Evolutionary conservation across 1,140 invertebrate genomes (phyloP).

Genomic region (Drosophila mojavensis): DNA sequence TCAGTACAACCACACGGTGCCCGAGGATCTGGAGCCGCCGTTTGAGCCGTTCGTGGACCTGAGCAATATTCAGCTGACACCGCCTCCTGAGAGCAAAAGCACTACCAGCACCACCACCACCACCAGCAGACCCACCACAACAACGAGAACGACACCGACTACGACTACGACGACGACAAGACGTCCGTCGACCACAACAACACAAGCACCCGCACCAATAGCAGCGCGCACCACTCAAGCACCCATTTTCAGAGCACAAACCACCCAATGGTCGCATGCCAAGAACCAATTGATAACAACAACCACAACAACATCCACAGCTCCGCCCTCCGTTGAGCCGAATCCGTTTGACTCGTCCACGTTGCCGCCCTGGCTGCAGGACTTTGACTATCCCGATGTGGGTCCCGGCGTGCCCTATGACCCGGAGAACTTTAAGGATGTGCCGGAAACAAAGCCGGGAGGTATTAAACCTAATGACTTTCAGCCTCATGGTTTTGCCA

Average conservation of each 20-base stretch:
- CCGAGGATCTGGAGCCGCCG: slow-evolving; percentile 68
- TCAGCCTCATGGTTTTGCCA: slow-evolving; percentile 49
- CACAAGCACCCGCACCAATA: slow-evolving; percentile 27
- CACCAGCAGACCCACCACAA: slow-evolving; percentile 36
- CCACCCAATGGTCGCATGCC: slow-evolving; percentile 37
- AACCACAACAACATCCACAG: slow-evolving; percentile 50
- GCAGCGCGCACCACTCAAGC: slow-evolving; percentile 48
- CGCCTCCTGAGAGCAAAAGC: slow-evolving; percentile 37
- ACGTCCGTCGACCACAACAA: slow-evolving; percentile 39
- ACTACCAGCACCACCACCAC: slow-evolving; percentile 39
- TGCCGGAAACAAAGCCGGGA: slow-evolving; percentile 14
- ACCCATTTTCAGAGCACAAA: slow-evolving; percentile 63
- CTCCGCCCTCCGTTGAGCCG: slow-evolving; percentile 43
- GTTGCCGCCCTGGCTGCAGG: slow-evolving; percentile 72
- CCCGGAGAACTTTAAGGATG: slow-evolving; percentile 63
- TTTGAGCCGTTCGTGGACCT: slow-evolving; percentile 74
- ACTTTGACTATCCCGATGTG: slow-evolving; percentile 82
- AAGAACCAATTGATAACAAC: slow-evolving; percentile 50
- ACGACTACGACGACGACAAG: slow-evolving; percentile 58
- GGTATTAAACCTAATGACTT: slow-evolving; percentile 62
- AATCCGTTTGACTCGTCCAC: slow-evolving; percentile 78
- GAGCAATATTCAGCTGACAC: slow-evolving; percentile 67
- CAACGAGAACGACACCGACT: slow-evolving; percentile 51
- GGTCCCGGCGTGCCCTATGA: slow-evolving; percentile 77
- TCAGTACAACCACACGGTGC: slow-evolving; percentile 73